These are phyloP conservation scores for Belgica antarctica DNA, from an alignment of 2,888 invertebrate genomes.

Conservation along the genomic window DNA sequence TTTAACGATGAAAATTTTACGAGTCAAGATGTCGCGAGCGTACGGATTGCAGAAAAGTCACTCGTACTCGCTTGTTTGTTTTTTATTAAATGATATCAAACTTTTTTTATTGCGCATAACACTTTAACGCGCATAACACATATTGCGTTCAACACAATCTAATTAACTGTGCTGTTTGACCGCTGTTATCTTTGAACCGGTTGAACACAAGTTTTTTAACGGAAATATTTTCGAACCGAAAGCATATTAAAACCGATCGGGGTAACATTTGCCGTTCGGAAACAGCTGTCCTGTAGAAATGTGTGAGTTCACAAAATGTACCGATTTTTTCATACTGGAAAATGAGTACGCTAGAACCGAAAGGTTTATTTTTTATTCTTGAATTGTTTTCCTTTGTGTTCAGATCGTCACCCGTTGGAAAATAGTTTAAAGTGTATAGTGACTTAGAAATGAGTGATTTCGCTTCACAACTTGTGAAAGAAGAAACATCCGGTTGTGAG, in stretches of 20 bases:
- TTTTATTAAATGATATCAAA: too few species aligned
- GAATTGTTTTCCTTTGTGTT: slow-evolving; percentile 19
- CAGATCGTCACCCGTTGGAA: background rate
- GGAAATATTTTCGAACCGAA: too few species aligned
- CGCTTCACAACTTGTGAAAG: slow-evolving; percentile 22
- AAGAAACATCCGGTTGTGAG: slow-evolving; percentile 37
- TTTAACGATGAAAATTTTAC: slow-evolving; percentile 23
- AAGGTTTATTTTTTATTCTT: background rate
- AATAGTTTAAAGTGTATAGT: slow-evolving; percentile 32
- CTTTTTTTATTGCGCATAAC: too few species aligned
- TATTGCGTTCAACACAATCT: too few species aligned
- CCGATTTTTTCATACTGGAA: background rate
- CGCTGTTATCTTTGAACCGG: too few species aligned
- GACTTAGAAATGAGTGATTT: slow-evolving; percentile 44
- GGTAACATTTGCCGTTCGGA: too few species aligned
- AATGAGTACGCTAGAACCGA: background rate
- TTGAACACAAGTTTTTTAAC: background rate
- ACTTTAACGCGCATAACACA: too few species aligned
- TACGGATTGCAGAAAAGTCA: background rate
- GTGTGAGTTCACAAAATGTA: background rate
- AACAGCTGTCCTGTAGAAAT: too few species aligned
- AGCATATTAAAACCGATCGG: too few species aligned
- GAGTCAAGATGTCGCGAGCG: background rate
- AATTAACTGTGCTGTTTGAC: too few species aligned
- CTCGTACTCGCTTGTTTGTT: too few species aligned